Evolutionary conservation across 35 echinoderm and acorn worm genomes (phyloP), one percentile per base, ranked within the genome.

Genomic region (Lytechinus variegatus): DNA sequence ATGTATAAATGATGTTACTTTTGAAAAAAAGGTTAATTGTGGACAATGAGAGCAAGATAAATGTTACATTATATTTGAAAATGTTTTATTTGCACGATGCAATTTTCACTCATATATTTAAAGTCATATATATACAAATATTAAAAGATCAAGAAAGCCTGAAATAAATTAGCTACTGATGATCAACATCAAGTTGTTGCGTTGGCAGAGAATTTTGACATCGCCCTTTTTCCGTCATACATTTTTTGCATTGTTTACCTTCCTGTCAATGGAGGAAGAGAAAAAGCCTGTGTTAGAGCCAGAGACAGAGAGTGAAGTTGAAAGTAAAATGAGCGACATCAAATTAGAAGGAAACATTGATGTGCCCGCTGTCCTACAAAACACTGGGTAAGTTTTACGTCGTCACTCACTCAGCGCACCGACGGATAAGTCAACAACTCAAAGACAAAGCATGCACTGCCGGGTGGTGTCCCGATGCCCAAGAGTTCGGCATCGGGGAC

Each of bases 271-370:
- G 91, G 91, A 53, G 28, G 91, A 93, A 53, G 91, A 93, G 54
- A 93, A 55, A 55, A 27, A 93, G 54, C 4, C 24, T 27, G 52
- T 52, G n/a, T 10, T 19, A 89, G 27, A 89, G 87, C 19, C 87
- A 89, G 87, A 89, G 52, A 33, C 10, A 89, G 87, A 71, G 61
- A 71, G 87, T 52, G 87, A 89, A 53, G 52, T 53, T 1, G 27
- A 89, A 93, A 56, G 13, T 9, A 27, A 54, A 24, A 93, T 93
- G 91, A 93, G 9, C 24, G 91, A 93, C 10, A 53, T 93, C 4
- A 27, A 93, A 27, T 93, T 93, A 93, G 52, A 93, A 56, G 91
- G 91, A 54, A 93, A 93, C 54, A 93, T 93, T 4, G 91, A 93
- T 11, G 91, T 93, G 10, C 91, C 91, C 9, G 54, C 24, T 27